Evolutionary conservation across 2,888 invertebrate genomes (phyloP), one percentile per base, ranked within the genome.

Genomic region (Ypsolopha scabrella): DNA sequence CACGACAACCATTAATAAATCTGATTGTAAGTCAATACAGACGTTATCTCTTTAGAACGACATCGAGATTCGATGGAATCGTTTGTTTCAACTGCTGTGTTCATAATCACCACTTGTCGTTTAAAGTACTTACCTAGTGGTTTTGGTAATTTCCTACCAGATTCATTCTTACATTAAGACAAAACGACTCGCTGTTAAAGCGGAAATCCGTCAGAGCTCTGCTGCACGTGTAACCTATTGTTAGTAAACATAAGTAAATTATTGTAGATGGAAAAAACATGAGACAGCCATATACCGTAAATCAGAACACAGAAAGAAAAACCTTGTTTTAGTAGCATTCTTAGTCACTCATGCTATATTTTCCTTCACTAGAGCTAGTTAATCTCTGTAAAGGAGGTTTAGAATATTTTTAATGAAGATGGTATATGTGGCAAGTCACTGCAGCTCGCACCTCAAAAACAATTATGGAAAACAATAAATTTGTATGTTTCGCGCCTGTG

Each of bases 391-490:
- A 35, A 52, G 13, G 14, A 9, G 43, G 58, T 53, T 54, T 57
- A 59, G 57, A 59, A 60, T 63, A 62, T 63, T 62, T 63, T 60
- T 67, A 67, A 68, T 68, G 64, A 70, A 70, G 67, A 70, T 70
- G 61, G 67, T 67, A 62, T 72, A 68, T 67, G 65, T 65, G 67
- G 63, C 63, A 52, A 61, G 64, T 58, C 67, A 62, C 63, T 61
- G 61, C 41, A 63, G 67, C 69, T 68, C 63, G 65, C 66, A 74
- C 71, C 68, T 73, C 74, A 72, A 80, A 83, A 83, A 82, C 80
- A 83, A 81, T 85, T 80, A 82, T 76, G 73, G 68, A 72, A 72
- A 70, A 70, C 75, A 74, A 85, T 86, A 83, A 85, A 82, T 85
- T 75, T 71, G 64, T 69, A 68, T 65, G 74, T 75, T 80, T 74